These are phyloP conservation scores for Schizopygopsis pylzovi DNA, from an alignment of 2,797 vertebrate species.

Conservation along the genomic window DNA sequence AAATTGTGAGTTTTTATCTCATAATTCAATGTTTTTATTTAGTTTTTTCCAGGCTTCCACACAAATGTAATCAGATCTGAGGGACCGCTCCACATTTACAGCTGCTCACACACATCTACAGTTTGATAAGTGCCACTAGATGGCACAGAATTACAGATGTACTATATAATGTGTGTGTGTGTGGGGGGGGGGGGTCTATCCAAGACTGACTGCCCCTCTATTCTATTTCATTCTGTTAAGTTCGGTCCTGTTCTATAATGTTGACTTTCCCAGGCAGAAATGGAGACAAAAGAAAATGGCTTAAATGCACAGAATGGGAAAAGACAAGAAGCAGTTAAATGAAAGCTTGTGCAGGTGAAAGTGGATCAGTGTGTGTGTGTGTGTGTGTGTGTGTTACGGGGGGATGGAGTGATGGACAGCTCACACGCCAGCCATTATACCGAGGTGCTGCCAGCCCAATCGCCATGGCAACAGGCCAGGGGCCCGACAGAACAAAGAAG, in stretches of 20 bases:
- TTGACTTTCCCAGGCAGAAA: background rate
- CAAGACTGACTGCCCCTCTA: background rate
- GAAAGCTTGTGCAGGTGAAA: conserved; percentile 5
- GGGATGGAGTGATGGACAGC: conserved; percentile 69
- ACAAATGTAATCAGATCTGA: background rate
- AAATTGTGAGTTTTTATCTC: background rate
- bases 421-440: conserved; percentile 77
- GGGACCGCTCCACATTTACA: background rate
- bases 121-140: conserved; percentile 65
- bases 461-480: conserved; percentile 72
- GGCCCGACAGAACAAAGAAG: conserved; percentile 73
- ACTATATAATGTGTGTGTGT: background rate
- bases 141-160: conserved; percentile 63
- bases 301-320: background rate
- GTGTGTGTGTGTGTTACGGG: conserved; percentile 28
- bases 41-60: background rate
- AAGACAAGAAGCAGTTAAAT: background rate
- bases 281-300: background rate
- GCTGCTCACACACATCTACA: background rate
- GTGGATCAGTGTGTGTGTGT: conserved; percentile 33
- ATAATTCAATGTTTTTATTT: background rate
- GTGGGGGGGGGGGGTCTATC: too few species aligned
- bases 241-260: background rate
- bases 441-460: conserved; percentile 74
- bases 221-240: background rate